These are phyloP conservation scores for Pygoscelis antarcticus DNA, from an alignment of 2,113 vertebrate species.

Conservation along the genomic window DNA sequence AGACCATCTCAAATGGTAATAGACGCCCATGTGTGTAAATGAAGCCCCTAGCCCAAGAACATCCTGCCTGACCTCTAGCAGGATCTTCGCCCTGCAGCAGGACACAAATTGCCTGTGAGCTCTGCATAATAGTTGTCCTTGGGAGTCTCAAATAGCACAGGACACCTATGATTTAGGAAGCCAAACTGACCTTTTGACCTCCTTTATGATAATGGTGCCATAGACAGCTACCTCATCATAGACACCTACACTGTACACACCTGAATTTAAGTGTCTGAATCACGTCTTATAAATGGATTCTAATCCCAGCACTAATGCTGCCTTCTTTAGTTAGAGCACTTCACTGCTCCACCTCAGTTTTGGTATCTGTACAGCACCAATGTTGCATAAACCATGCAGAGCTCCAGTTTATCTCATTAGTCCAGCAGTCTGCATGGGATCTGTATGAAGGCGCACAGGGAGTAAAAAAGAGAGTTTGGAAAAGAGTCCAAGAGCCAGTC, in stretches of 20 bases:
- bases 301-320: background rate
- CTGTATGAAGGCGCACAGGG: background rate
- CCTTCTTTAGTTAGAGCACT: background rate
- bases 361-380: background rate
- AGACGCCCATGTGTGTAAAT: background rate
- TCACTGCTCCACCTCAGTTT: background rate
- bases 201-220: background rate
- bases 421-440: background rate
- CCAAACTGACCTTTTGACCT: background rate
- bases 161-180: background rate
- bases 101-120: background rate
- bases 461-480: background rate
- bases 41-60: background rate
- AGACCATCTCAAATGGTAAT: background rate
- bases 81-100: background rate
- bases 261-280: background rate
- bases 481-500: background rate
- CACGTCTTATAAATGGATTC: background rate
- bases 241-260: background rate
- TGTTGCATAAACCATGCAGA: accelerated
- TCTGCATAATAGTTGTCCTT: background rate
- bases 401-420: background rate
- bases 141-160: background rate
- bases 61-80: background rate
- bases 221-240: background rate